phyloP scores from a whole-genome alignment of 1,140 invertebrate genomes.

The Nephila pilipes region DNA sequence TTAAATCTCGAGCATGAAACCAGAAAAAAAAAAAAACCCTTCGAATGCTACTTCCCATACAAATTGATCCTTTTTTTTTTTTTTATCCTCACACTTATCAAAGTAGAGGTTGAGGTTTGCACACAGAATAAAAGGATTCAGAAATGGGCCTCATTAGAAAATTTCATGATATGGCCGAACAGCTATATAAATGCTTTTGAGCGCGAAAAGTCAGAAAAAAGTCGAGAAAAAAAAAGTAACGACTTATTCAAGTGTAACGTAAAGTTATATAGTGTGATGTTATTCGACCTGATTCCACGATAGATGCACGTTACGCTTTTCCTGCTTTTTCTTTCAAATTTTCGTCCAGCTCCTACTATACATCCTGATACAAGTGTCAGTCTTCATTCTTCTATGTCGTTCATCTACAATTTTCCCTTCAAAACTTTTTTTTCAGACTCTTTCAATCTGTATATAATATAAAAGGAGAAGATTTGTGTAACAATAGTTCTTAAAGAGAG shows the following conservation, averaged over 20 bases:
- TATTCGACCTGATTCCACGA: neutral
- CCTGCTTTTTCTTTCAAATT: neutral
- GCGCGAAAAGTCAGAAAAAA: neutral
- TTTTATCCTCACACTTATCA: too few relatives aligned
- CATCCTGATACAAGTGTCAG: neutral
- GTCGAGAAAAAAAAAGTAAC: neutral
- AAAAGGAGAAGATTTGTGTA: neutral
- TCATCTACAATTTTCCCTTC: neutral
- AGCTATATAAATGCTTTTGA: neutral
- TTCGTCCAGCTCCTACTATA: neutral
- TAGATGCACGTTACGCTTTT: neutral
- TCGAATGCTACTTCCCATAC: neutral
- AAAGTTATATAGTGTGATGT: neutral
- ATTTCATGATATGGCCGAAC: neutral
- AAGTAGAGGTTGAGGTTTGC: neutral
- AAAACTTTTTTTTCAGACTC: neutral
- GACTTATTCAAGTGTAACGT: neutral
- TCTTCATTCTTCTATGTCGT: neutral
- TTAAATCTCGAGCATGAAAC: neutral
- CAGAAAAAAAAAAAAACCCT: neutral
- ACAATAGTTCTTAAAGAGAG: neutral
- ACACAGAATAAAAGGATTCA: neutral
- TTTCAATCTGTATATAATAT: neutral
- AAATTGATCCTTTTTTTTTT: neutral
- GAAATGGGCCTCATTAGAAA: neutral